Evolutionary conservation across 2,888 invertebrate species (phyloP).

Genomic region (Temnothorax rugatulus): DNA sequence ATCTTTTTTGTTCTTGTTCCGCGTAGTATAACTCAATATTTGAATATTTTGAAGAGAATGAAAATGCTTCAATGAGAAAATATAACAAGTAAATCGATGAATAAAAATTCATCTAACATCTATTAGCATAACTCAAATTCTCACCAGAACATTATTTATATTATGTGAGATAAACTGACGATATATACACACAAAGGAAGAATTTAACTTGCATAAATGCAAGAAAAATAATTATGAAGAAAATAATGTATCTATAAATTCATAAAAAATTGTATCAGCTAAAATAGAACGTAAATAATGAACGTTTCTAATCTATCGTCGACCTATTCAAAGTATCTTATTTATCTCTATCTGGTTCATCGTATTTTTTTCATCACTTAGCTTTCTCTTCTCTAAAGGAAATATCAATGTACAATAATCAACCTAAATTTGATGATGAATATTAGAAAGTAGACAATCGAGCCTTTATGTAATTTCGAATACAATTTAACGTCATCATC

Average conservation of each 20-base stretch:
- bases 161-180: neutral
- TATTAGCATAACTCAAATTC: neutral
- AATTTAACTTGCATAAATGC: conserved; percentile 1
- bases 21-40: neutral
- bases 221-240: neutral
- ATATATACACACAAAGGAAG: neutral
- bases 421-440: conserved; percentile 44
- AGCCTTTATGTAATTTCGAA: conserved; percentile 29
- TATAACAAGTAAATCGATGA: neutral
- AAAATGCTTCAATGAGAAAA: neutral
- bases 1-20: neutral
- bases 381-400: conserved; percentile 25
- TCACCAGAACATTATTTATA: neutral
- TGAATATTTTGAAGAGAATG: neutral
- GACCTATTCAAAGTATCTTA: neutral
- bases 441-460: conserved; percentile 46
- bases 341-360: neutral
- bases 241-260: neutral
- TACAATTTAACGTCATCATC: conserved; percentile 23
- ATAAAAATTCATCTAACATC: neutral
- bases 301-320: neutral
- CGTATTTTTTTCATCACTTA: conserved; percentile 1
- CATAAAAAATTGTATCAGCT: neutral
- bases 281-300: neutral
- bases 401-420: conserved; percentile 7